Evolutionary conservation across 2,888 invertebrate genomes (phyloP).

Genomic region (Agrochola litura): DNA sequence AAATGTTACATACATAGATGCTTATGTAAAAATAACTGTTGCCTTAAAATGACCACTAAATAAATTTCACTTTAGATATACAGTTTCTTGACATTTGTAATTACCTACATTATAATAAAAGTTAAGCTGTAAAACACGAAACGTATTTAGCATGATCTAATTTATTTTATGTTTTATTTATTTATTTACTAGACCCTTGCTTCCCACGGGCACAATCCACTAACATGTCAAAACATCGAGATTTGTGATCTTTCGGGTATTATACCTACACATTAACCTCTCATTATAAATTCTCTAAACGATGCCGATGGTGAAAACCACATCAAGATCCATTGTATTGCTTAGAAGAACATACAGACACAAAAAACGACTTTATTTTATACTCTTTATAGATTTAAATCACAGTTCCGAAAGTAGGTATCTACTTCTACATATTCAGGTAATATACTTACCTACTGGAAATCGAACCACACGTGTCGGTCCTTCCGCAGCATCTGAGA

Average conservation of each 20-base stretch:
- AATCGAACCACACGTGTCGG: conserved; percentile 1
- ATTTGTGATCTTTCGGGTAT: background rate
- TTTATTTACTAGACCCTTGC: no score
- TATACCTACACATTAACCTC: background rate
- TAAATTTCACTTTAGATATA: no score
- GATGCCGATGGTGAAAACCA: background rate
- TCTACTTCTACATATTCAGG: background rate
- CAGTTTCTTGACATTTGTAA: background rate
- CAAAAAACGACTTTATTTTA: background rate
- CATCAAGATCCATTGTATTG: background rate
- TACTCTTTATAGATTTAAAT: background rate
- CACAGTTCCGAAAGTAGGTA: background rate
- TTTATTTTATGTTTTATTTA: background rate
- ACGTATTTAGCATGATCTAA: background rate
- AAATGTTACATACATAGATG: background rate
- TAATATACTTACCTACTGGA: conserved; percentile 4
- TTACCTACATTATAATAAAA: background rate
- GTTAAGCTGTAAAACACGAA: background rate
- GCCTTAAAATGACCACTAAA: no score
- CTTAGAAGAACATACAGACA: background rate
- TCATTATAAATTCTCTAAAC: no score
- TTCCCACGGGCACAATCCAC: no score
- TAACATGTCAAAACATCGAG: background rate
- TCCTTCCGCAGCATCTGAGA: conserved; percentile 26
- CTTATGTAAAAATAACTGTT: background rate